Evolutionary conservation across 2,113 vertebrate genomes (phyloP).

Genomic region (Morone saxatilis): DNA sequence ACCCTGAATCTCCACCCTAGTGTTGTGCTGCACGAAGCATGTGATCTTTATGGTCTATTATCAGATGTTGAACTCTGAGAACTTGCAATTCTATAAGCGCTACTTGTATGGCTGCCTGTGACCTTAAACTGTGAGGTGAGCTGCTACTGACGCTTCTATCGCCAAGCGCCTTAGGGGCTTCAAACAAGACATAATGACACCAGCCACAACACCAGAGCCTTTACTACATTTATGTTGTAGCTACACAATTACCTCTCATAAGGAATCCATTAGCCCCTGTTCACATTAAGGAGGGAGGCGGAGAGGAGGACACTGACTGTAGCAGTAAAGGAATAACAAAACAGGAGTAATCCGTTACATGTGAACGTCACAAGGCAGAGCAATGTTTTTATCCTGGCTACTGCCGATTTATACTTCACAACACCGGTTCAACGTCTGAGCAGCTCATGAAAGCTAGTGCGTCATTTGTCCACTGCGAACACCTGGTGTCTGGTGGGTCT

Average conservation of each 20-base stretch:
- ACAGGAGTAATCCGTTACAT: slow-evolving; percentile 24
- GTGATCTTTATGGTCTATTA: slow-evolving; percentile 1
- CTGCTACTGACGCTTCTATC: slow-evolving; percentile 56
- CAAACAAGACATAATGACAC: slow-evolving; percentile 63
- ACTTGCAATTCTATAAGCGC: slow-evolving; percentile 11
- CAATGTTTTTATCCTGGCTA: not conserved
- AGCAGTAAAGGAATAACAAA: slow-evolving; percentile 37
- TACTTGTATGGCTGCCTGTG: slow-evolving; percentile 38
- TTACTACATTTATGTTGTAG: slow-evolving; percentile 62
- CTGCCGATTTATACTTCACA: slow-evolving; percentile 6
- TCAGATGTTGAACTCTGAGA: slow-evolving; percentile 15
- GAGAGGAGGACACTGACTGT: slow-evolving; percentile 1
- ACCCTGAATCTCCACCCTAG: not conserved
- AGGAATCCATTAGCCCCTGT: slow-evolving; percentile 80
- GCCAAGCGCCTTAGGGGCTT: slow-evolving; percentile 52
- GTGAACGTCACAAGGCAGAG: slow-evolving; percentile 37
- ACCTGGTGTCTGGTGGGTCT: slow-evolving; percentile 37
- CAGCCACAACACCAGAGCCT: slow-evolving; percentile 64
- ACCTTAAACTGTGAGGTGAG: slow-evolving; percentile 62
- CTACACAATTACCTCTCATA: slow-evolving; percentile 74
- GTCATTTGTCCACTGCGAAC: slow-evolving; percentile 21
- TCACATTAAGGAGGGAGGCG: slow-evolving; percentile 45
- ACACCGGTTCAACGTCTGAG: not conserved
- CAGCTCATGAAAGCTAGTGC: slow-evolving; percentile 10
- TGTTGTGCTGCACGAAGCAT: slow-evolving; percentile 7